Conservation (phyloP, 2,888 invertebrate genomes). For the Keiferia lycopersicella region DNA sequence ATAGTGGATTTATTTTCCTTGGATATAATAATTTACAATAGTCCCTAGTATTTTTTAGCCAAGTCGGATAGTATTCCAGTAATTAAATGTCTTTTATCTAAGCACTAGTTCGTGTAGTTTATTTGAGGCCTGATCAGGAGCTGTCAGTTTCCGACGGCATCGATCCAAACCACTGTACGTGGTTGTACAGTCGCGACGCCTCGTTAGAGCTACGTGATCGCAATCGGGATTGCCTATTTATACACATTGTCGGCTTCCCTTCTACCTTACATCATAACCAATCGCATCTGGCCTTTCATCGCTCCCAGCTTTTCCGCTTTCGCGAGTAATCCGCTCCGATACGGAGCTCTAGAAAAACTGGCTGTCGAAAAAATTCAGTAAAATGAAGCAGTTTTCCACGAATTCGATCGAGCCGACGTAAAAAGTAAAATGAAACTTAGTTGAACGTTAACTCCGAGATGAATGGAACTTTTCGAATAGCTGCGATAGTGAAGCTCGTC, state of each 20-base stretch:
- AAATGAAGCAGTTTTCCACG: constrained; percentile 58
- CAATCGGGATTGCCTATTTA: constrained; percentile 77
- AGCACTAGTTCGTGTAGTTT: constrained; percentile 17
- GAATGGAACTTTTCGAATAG: constrained; percentile 64
- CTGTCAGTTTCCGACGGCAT: constrained; percentile 61
- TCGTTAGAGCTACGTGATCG: constrained; percentile 77
- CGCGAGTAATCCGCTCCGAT: constrained; percentile 6
- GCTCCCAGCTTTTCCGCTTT: constrained; percentile 34
- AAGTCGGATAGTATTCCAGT: too few species aligned
- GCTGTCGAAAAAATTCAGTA: constrained; percentile 48
- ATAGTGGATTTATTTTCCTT: too few species aligned
- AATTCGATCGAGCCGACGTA: constrained; percentile 58
- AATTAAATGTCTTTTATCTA: too few species aligned
- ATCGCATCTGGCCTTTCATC: constrained; percentile 42
- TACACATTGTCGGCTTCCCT: constrained; percentile 70
- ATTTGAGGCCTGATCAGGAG: constrained; percentile 27
- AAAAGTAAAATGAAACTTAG: constrained; percentile 60
- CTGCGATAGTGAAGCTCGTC: constrained; percentile 51
- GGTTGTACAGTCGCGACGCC: constrained; percentile 64
- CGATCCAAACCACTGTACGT: constrained; percentile 48
- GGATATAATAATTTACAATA: too few species aligned
- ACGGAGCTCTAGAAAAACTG: constrained; percentile 40
- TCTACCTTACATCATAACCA: constrained; percentile 51
- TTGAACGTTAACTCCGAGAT: constrained; percentile 63
- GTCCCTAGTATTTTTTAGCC: too few species aligned